Evolutionary conservation across 1,140 invertebrate species (phyloP).

Genomic region (Neelides sp.): DNA sequence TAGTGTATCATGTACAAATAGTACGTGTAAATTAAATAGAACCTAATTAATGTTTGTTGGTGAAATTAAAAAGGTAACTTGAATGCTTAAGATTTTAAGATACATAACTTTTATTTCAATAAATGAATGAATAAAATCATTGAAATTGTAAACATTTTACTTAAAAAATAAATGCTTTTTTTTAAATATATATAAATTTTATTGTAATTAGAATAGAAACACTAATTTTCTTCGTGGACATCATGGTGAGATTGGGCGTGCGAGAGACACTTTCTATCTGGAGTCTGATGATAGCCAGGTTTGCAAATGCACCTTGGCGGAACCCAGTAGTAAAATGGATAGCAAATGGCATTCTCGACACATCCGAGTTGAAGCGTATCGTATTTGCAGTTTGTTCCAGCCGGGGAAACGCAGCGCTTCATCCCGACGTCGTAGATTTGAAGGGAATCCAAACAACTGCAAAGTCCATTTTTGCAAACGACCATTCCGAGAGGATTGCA

Average conservation of each 20-base stretch:
- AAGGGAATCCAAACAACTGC: conserved; percentile 17
- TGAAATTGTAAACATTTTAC: not conserved
- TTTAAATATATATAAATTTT: not conserved
- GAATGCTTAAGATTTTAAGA: too few relatives aligned
- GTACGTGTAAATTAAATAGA: too few relatives aligned
- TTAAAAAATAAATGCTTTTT: not conserved
- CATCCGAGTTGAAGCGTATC: conserved; percentile 20
- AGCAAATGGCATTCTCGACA: conserved; percentile 27
- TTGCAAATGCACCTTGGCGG: conserved; percentile 24
- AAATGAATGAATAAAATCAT: not conserved
- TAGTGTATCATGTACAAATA: too few relatives aligned
- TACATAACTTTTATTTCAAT: not conserved
- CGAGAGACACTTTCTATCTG: conserved; percentile 15
- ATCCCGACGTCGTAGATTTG: conserved; percentile 21
- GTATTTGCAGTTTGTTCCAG: conserved; percentile 26
- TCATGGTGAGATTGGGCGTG: not conserved
- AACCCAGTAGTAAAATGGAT: conserved; percentile 27
- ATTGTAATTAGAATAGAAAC: not conserved
- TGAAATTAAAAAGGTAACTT: too few relatives aligned
- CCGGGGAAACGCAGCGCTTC: conserved; percentile 23
- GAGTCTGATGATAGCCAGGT: conserved; percentile 19
- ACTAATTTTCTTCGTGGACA: not conserved
- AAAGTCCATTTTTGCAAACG: conserved; percentile 19
- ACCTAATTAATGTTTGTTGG: too few relatives aligned
- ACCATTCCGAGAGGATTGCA: conserved; percentile 26